Evolutionary conservation across 2,113 vertebrate genomes (phyloP).

Genomic region (Anhinga anhinga): DNA sequence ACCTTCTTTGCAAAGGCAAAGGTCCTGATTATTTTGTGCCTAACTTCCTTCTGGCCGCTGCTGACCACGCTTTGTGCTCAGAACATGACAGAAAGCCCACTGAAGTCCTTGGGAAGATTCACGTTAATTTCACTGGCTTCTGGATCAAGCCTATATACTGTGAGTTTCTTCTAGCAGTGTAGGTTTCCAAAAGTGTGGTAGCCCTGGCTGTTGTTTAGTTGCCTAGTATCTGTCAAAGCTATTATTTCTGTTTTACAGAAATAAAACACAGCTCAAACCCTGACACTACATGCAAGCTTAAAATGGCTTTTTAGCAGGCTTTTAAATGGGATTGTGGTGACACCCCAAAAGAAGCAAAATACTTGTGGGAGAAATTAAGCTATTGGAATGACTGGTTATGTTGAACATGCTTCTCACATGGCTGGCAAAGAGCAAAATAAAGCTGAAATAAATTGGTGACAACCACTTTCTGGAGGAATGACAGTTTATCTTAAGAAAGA

Average conservation of each 20-base stretch:
- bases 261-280: background rate
- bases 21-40: background rate
- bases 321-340: slow-evolving; percentile 29
- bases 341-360: background rate
- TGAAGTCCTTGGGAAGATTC: background rate
- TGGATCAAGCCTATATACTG: background rate
- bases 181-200: background rate
- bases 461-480: background rate
- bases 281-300: background rate
- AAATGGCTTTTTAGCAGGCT: slow-evolving; percentile 28
- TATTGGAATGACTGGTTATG: background rate
- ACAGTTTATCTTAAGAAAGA: background rate
- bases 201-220: background rate
- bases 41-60: background rate
- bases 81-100: background rate
- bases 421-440: slow-evolving; percentile 25
- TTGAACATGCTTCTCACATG: background rate
- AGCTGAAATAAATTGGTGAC: slow-evolving; percentile 20
- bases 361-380: slow-evolving; percentile 7
- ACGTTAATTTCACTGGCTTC: background rate
- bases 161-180: background rate
- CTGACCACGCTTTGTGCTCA: background rate
- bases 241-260: slow-evolving; percentile 19
- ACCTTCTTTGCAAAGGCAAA: background rate
- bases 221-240: background rate